phyloP scores from a whole-genome alignment of 2,113 vertebrate species.

The Manacus vitellinus region DNA sequence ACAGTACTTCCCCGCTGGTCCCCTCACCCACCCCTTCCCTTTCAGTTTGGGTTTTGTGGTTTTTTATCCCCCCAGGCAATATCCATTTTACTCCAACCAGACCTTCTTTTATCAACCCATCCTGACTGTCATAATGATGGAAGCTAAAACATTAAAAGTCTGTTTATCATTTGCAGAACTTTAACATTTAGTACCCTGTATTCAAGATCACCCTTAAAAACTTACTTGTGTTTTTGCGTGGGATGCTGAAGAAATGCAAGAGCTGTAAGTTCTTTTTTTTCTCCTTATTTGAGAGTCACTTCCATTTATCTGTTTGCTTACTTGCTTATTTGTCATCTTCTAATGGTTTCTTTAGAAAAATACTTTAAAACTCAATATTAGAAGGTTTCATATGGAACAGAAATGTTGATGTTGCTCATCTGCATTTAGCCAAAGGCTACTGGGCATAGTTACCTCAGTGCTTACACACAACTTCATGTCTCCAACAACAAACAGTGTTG shows the following conservation, averaged over 20 bases:
- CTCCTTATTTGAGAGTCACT: neutral
- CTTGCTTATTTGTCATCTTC: neutral
- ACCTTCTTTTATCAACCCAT: neutral
- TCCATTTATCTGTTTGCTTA: neutral
- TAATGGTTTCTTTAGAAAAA: neutral
- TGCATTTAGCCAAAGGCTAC: neutral
- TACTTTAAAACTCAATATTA: neutral
- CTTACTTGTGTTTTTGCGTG: neutral
- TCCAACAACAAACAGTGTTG: neutral
- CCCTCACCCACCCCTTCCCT: accelerated
- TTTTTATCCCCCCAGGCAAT: accelerated
- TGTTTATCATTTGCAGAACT: neutral
- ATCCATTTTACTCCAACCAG: neutral
- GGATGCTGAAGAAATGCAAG: neutral
- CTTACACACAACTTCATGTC: neutral
- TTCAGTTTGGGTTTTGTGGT: neutral
- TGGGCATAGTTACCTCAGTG: neutral
- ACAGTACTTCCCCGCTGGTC: neutral
- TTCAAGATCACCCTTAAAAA: neutral
- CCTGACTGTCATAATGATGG: neutral
- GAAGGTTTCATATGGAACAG: neutral
- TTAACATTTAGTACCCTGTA: neutral
- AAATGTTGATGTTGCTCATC: neutral
- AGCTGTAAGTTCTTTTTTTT: neutral
- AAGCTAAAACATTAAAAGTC: neutral